Base-by-base conservation (phyloP, 2,797 vertebrate species). In the Bovichtus variegatus region DNA sequence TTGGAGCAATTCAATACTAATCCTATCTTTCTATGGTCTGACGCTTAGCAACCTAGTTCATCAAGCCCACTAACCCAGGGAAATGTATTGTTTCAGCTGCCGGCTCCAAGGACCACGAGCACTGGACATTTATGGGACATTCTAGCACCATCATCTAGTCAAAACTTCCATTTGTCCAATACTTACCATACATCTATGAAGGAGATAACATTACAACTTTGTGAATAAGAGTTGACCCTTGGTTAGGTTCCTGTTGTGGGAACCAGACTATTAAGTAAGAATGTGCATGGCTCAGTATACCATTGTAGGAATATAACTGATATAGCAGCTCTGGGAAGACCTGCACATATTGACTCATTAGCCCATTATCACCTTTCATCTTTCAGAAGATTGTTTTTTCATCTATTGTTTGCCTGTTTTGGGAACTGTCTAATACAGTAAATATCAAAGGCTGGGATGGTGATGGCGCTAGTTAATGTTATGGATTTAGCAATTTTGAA, bases 351-450 rank as follows among this genome's bases (percentile, higher is more conserved):
- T 46, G n/a, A 49, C 21, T 50, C 4, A 51, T n/a, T n/a, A n/a
- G n/a, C n/a, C n/a, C n/a, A n/a, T 73, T 12, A 74, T 75, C 58
- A 58, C 63, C 47, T 80, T 74, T 74, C 21, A 25, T 16, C n/a
- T n/a, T n/a, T n/a, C n/a, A n/a, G n/a, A n/a, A n/a, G 3, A 18
- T 57, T 38, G n/a, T 34, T 34, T 29, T 29, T 47, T 23, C 10
- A 29, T 41, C 2, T 40, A 25, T 4, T 46, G 29, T 67, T 76
- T 66, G 5, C 6, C 50, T 53, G 9, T 67, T 40, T 34, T 69
- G 34, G 23, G 68, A 76, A 54, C 3, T 9, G 9, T 61, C 54
- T 68, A 64, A 57, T 51, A 13, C 36, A 59, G 2, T 49, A 63
- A 47, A 78, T 25, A 74, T 70, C 65, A 74, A 72, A 61, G 9